phyloP scores from a whole-genome alignment of 1,140 invertebrate genomes.

The Drosophila carrolli region DNA sequence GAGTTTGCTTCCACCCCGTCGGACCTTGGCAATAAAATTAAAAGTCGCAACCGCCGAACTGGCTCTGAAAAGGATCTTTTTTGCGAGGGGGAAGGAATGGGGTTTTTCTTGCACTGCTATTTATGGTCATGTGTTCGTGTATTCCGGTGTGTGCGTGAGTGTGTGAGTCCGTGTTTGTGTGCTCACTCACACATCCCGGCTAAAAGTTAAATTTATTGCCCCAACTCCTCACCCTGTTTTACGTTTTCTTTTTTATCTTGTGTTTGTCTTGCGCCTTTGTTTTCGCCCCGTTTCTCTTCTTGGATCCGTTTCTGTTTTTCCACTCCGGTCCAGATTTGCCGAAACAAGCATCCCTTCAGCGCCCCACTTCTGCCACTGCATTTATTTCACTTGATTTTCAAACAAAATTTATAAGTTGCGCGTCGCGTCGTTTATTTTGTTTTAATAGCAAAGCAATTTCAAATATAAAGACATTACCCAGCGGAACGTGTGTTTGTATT shows the following conservation, averaged over 20 bases:
- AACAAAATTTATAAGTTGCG: slow-evolving; percentile 66
- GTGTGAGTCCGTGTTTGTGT: slow-evolving; percentile 11
- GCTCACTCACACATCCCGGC: slow-evolving; percentile 8
- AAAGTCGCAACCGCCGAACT: slow-evolving; percentile 51
- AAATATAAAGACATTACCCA: slow-evolving; percentile 51
- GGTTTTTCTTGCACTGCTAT: slow-evolving; percentile 37
- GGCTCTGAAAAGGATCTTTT: slow-evolving; percentile 14
- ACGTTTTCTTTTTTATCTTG: background rate
- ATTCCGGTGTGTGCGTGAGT: background rate
- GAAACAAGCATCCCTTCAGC: background rate
- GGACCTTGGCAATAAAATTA: slow-evolving; percentile 58
- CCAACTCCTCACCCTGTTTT: slow-evolving; percentile 5
- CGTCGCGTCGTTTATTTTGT: slow-evolving; percentile 62
- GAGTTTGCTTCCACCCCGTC: background rate
- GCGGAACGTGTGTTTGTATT: slow-evolving; percentile 2
- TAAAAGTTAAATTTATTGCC: slow-evolving; percentile 50
- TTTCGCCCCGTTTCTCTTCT: slow-evolving; percentile 18
- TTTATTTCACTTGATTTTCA: slow-evolving; percentile 64
- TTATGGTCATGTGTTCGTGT: slow-evolving; percentile 23
- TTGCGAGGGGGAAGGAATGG: background rate
- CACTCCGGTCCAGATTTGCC: slow-evolving; percentile 29
- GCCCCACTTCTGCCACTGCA: slow-evolving; percentile 24
- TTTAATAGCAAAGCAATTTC: slow-evolving; percentile 65
- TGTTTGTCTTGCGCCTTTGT: slow-evolving; percentile 46
- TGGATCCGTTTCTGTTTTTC: slow-evolving; percentile 9